phyloP scores from a whole-genome alignment of 1,140 invertebrate species.

The Phymastichus coffea region DNA sequence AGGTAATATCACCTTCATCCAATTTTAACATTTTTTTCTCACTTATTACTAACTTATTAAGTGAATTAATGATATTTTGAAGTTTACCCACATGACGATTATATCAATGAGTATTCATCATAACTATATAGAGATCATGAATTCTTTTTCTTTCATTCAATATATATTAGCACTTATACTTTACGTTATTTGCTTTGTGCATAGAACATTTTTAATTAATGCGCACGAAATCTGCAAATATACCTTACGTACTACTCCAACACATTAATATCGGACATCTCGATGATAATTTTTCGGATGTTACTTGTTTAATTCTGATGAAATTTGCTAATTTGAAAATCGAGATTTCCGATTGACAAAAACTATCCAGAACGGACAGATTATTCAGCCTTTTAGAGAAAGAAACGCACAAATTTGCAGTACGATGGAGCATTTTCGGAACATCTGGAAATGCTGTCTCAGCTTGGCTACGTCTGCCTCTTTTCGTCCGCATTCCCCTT shows the following conservation, averaged over 20 bases:
- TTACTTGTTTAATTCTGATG: not conserved
- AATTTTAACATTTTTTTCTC: slow-evolving; percentile 20
- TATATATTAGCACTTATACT: slow-evolving; percentile 5
- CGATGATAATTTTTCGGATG: too few species aligned
- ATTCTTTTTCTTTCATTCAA: slow-evolving; percentile 12
- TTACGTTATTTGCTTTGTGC: slow-evolving; percentile 19
- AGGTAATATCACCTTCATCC: slow-evolving; percentile 45
- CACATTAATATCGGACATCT: not conserved
- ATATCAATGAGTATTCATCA: not conserved
- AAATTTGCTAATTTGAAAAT: not conserved
- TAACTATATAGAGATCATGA: not conserved
- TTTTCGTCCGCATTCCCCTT: slow-evolving; percentile 96
- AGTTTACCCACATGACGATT: too few species aligned
- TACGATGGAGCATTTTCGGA: slow-evolving; percentile 94
- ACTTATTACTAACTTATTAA: too few species aligned
- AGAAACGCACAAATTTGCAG: slow-evolving; percentile 54
- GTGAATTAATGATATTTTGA: slow-evolving; percentile 3
- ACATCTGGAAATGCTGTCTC: slow-evolving; percentile 96
- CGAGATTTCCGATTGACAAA: not conserved
- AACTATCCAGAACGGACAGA: not conserved
- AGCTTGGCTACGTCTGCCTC: slow-evolving; percentile 94
- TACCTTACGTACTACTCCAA: not conserved
- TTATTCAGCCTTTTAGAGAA: not conserved
- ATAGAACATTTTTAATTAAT: slow-evolving; percentile 15
- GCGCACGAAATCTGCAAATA: not conserved